Base-by-base conservation (phyloP, 2,113 vertebrate species). In the Oenanthe melanoleuca region DNA sequence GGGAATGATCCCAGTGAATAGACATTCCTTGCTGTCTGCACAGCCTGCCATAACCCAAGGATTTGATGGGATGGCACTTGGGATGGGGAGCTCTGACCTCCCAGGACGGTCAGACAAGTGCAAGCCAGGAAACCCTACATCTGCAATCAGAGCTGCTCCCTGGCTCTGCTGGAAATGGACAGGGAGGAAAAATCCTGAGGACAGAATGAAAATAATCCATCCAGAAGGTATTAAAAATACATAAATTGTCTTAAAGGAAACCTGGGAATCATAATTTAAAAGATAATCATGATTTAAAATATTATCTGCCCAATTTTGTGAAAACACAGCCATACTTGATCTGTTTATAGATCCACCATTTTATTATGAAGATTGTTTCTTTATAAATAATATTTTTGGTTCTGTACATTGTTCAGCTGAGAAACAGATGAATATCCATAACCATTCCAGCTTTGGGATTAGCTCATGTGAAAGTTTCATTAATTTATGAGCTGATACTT, bases 81-180 rank as follows among this genome's bases (percentile, higher is more conserved):
- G 59, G 67, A 57, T 57, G 44, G 2, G 21, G 31, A 40, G 52
- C 29, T n/a, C 47, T 79, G 84, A 37, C 14, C 33, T 45, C 34
- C 28, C 0, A 18, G 11, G 50, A 38, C n/a, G n/a, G 40, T 20
- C 64, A 18, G 33, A 21, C 8, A 66, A 69, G 53, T 1, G 9
- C 45, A 24, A 78, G 50, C 66, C 33, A 19, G 75, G 81, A 80
- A 77, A 66, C 14, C 6, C 52, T 59, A 14, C 1, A 40, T 29
- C 60, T 81, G 60, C 45, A 44, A 3, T 12, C 0, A 0, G 29
- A 80, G 67, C 64, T 69, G 24, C 22, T 70, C 50, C 47, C 3
- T 77, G 0, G 0, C 23, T n/a, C 64, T 28, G 21, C 33, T 81
- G 80, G 60, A 22, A 42, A 53, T 33, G 25, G 69, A 45, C 1